Evolutionary conservation across 1,140 invertebrate species (phyloP), one percentile per base, ranked within the genome.

Genomic region (Drosophila auraria): DNA sequence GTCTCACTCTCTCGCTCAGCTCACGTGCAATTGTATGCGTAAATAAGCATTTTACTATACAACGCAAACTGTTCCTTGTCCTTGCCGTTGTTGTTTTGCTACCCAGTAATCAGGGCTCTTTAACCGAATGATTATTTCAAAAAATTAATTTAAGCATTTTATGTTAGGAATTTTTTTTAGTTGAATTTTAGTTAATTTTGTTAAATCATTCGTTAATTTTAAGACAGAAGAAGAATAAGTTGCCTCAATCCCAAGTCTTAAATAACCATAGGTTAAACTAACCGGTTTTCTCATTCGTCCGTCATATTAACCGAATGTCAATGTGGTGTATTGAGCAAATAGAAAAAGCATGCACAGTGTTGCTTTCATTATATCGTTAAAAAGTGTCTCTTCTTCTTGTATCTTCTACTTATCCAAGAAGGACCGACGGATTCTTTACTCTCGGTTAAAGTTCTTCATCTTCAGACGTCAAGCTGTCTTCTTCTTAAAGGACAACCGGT

Each of bases 31-130:
- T 66, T 81, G 84, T 87, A 82, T 87, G 84, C 86, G 84, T 87
- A 87, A 87, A 87, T 87, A 87, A 89, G 86, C 81, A 89, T 90
- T 87, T 84, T 78, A 80, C 76, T 80, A 73, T 73, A 83, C 57
- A 81, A 78, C 27, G 60, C 49, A 68, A 70, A 70, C 38, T 47
- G 69, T 73, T 89, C 70, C 73, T 89, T 78, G 80, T 83, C 83
- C 74, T 78, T 71, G 45, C 30, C 63, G 27, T 63, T 65, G 63
- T 45, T 62, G 36, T 42, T 42, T 25, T 65, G 27, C 14, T 63
- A 63, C 42, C 64, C 58, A 36, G 30, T 38, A 49, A 17, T n/a
- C 44, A 12, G n/a, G 14, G 0, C 1, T 0, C 5, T 8, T 5
- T 2, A 25, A 15, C 6, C 9, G 17, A 3, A 6, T 44, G 7